Evolutionary conservation across 2,888 invertebrate species (phyloP), one percentile per base, ranked within the genome.

Genomic region (Corbicula japonica): DNA sequence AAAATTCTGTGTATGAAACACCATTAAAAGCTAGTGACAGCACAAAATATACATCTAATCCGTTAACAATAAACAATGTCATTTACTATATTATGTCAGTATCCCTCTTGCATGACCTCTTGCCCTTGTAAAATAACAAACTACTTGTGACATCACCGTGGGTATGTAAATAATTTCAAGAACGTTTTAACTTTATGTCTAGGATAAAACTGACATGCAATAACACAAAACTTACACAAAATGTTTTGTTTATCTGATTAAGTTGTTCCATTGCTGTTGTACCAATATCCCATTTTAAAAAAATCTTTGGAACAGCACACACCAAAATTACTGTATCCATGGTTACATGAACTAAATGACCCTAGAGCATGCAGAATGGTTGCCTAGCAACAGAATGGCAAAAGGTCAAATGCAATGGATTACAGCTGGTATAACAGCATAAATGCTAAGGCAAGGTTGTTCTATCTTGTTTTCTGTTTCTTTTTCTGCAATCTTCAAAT

Each of bases 371-470:
- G 79, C 79, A 79, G 62, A 72, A 75, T 58, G 60, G 70, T 60
- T 30, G 66, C 77, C 76, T 76, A 76, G 81, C 72, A 75, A 73
- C 71, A 78, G 76, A 65, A 69, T 69, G 78, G 79, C 83, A 81
- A 85, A 80, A 83, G 83, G 80, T 78, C 82, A 77, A 72, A 81
- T 83, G 85, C 82, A 85, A 76, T 78, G 82, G 80, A 83, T 75
- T 79, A 76, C 63, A 75, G 69, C 69, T 48, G 63, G 48, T 73
- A 72, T 72, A 62, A 32, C 15, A 52, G 41, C 52, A 52, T 54
- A 69, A 46, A 69, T 58, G 48, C n/a, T 34, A 46, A 23, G 44
- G 58, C 58, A 68, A 12, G 41, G 41, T 41, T 10, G 18, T 41
- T n/a, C 18, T 41, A 12, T 41, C 10, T 10, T 15, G 18, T 41